phyloP scores from a whole-genome alignment of 2,113 vertebrate genomes.

The Coptodon rendalli region DNA sequence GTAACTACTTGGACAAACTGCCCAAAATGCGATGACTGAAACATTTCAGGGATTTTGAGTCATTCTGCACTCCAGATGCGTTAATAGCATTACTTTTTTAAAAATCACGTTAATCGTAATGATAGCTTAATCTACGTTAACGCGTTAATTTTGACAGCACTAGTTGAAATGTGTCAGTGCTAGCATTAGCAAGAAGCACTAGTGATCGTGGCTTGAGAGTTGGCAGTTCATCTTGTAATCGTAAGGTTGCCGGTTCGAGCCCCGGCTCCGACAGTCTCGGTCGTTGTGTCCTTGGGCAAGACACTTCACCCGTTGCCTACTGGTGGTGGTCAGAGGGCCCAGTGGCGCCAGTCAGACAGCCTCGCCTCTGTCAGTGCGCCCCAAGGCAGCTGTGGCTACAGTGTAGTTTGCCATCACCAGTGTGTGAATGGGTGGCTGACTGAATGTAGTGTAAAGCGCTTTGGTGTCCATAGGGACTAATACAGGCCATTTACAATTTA shows the following conservation, averaged over 20 bases:
- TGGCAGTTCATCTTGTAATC: neutral
- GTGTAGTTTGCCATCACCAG: neutral
- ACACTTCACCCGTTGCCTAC: neutral
- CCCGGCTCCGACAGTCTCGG: neutral
- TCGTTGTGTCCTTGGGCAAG: neutral
- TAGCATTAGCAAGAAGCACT: neutral
- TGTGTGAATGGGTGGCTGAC: neutral
- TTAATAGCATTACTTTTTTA: neutral
- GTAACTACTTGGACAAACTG: neutral
- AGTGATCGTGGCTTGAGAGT: neutral
- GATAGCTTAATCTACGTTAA: neutral
- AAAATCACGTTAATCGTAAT: fast-evolving
- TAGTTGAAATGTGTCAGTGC: neutral
- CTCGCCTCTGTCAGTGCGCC: neutral
- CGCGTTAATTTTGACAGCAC: neutral
- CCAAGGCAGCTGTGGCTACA: neutral
- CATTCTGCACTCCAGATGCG: neutral
- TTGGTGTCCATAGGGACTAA: neutral
- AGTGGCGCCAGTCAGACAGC: neutral
- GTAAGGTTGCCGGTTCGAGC: fast-evolving
- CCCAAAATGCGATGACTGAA: neutral
- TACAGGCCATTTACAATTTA: neutral
- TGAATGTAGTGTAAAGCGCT: neutral
- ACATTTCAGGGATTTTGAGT: neutral
- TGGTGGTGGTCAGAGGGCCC: neutral